Percentiles rank a stretch among this genome's conserved stretches.
phyloP scores from a whole-genome alignment of 2,797 vertebrate species.

The Neosilurus hyrtlii region DNA sequence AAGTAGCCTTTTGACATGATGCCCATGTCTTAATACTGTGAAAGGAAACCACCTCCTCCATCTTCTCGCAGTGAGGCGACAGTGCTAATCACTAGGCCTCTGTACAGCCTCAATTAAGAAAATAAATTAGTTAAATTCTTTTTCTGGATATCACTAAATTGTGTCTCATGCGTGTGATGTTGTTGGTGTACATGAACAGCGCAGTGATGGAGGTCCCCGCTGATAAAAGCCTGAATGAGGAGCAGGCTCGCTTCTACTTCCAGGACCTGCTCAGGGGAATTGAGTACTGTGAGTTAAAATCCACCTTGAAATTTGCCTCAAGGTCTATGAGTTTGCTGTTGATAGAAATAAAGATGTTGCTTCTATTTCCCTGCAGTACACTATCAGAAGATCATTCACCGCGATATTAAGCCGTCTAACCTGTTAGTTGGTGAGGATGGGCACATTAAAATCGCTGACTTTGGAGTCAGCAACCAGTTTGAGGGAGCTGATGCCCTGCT shows the following conservation, averaged over 20 bases:
- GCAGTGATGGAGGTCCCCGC: conserved; percentile 97
- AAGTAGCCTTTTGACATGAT: too few relatives aligned
- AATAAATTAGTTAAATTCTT: neutral
- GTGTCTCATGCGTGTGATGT: neutral
- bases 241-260: conserved; percentile 96
- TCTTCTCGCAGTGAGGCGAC: too few relatives aligned
- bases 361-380: conserved; percentile 77
- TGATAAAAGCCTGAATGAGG: conserved; percentile 88
- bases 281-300: conserved; percentile 85
- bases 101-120: neutral
- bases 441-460: conserved; percentile 95
- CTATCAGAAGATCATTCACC: conserved; percentile 98
- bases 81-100: too few relatives aligned
- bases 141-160: neutral
- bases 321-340: neutral
- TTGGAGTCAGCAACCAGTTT: conserved; percentile 97
- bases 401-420: conserved; percentile 96
- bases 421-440: conserved; percentile 92
- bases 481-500: conserved; percentile 91
- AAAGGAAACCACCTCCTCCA: too few relatives aligned
- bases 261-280: conserved; percentile 97
- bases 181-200: conserved; percentile 66
- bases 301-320: neutral
- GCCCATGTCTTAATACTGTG: too few relatives aligned
- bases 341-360: neutral